Evolutionary conservation across 2,888 invertebrate genomes (phyloP).

Genomic region (Watsonalla binaria): DNA sequence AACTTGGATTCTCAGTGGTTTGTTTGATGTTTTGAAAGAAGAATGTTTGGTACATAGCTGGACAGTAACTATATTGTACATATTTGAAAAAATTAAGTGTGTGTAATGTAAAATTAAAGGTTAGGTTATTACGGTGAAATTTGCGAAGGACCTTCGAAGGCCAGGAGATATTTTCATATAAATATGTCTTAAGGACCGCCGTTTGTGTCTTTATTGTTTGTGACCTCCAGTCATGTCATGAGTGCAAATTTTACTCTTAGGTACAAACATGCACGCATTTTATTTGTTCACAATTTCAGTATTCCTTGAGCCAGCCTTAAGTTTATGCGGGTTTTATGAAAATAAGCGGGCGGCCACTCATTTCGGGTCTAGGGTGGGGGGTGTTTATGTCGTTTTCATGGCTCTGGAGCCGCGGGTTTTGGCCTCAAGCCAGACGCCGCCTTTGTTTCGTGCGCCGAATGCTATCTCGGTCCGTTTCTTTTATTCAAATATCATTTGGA

Average conservation of each 20-base stretch:
- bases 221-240: neutral
- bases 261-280: conserved; percentile 6
- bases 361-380: conserved; percentile 54
- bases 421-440: conserved; percentile 62
- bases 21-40: neutral
- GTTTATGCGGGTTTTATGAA: conserved; percentile 73
- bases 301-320: conserved; percentile 56
- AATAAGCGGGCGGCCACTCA: conserved; percentile 76
- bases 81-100: no score
- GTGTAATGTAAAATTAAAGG: no score
- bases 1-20: neutral
- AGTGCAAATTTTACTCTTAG: no score
- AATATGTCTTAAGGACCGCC: no score
- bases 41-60: no score
- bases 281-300: conserved; percentile 40
- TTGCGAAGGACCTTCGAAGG: no score
- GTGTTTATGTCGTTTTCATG: conserved; percentile 70
- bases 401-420: conserved; percentile 49
- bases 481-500: conserved; percentile 29
- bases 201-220: no score
- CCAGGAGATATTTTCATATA: no score
- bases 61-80: no score
- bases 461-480: conserved; percentile 38
- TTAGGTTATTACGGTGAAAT: no score
- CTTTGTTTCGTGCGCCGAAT: conserved; percentile 54